Evolutionary conservation across 2,113 vertebrate genomes (phyloP), one percentile per base, ranked within the genome.

Genomic region (Uria lomvia): DNA sequence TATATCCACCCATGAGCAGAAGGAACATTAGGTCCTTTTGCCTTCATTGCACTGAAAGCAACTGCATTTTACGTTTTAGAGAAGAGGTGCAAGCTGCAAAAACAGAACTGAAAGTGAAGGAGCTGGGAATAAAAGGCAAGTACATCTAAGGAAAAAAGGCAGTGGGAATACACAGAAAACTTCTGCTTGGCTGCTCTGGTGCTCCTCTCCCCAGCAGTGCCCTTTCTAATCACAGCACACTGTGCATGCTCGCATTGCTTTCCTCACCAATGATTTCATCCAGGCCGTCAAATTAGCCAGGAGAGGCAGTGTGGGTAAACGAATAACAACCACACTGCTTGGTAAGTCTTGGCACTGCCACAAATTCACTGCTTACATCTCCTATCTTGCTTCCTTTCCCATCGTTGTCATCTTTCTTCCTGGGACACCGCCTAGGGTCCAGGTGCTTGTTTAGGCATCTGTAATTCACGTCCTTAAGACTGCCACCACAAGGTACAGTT

Each of bases 151-250:
- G 49, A 88, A 73, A 66, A 63, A 96, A 94, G 55, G 45, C 45
- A 78, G 62, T 82, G 38, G 45, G 50, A 81, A 53, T 83, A 67
- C 23, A 40, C 12, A 65, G 49, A 43, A 84, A 85, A 93, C 52
- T 91, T 94, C 82, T 82, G 84, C 87, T 92, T 83, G 72, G 30
- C 63, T 96, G 83, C 63, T 80, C 72, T 91, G 76, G 55, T 81
- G 56, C 66, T 86, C 36, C 11, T 93, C 45, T 95, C 40, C 30
- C 11, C 65, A 92, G 42, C 79, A 87, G 24, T 65, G 52, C 56
- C 73, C 40, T 75, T 86, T 83, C 79, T 92, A 80, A 90, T 89
- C 76, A 81, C n/a, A 80, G 85, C 52, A 47, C 56, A 52, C 17
- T 27, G n/a, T 76, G 58, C 23, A n/a, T 30, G 36, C 76, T 86